Base-by-base conservation (phyloP, 2,888 invertebrate species). In the Cerastis rubricosa region DNA sequence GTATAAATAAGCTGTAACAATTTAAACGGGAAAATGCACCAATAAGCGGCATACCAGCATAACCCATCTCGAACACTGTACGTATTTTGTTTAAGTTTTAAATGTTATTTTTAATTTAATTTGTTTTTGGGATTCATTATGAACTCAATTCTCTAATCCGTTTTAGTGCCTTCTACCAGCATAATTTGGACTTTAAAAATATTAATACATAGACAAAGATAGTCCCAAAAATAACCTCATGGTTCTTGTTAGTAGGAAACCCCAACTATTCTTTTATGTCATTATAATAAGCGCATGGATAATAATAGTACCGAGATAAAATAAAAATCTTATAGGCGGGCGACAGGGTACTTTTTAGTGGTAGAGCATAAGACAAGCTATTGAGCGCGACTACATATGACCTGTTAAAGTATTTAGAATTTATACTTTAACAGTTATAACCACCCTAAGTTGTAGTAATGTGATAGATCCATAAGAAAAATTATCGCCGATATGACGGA, bases 1-100 rank as follows among this genome's bases (percentile, higher is more conserved):
- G 51, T 75, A 47, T 80, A 64, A 73, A 67, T 73, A 74, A 73
- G 57, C 45, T 54, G 47, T 77, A 19, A 63, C 22, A 72, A 76
- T 74, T 75, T 67, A 76, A 84, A 78, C 43, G 25, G 35, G 66
- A 68, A 77, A 78, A 80, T 74, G 61, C 71, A 83, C 65, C 35
- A 74, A 77, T 75, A 67, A 68, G 59, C 25, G 51, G 63, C 59
- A 54, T 59, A 63, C 22, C 54, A 78, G 64, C 69, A 63, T 71
- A 74, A 69, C 75, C 40, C 25, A 49, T 76, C 40, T 74, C 70
- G 40, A 78, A 78, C 64, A 76, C 68, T 78, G 63, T 71, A 14
- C 29, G n/a, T 65, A 65, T 65, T 63, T 69, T 19, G 29, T 61
- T 47, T 17, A 54, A 14, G 54, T 64, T 35, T 29, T 40, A 57